Evolutionary conservation across 2,888 invertebrate species (phyloP), one percentile per base, ranked within the genome.

Genomic region (Crioceris asparagi): DNA sequence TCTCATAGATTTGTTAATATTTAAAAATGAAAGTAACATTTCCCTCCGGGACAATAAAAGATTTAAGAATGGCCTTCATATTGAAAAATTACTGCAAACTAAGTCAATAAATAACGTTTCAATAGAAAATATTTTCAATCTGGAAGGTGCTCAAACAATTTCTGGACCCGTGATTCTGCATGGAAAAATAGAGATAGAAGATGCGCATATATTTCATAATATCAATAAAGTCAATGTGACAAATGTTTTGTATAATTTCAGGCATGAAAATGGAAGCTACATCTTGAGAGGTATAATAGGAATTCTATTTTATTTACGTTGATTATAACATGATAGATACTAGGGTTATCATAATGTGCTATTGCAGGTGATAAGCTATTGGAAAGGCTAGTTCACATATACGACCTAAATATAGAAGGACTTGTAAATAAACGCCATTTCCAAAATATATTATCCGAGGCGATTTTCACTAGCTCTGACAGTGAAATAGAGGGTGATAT

Each of bases 1-100:
- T 8, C 55, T 67, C 11, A 40, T 67, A 0, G 44, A 59, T 1
- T 66, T 68, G 42, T 53, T 70, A 10, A 57, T 71, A 21, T 64
- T 61, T 39, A 62, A 56, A 45, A 54, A 58, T n/a, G 60, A 66
- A 40, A 45, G 52, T 10, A 44, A 54, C 21, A 36, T 62, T 5
- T 40, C 36, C 16, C 41, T 67, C 10, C 36, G 39, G 1, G 56
- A 55, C 3, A 30, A 38, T 3, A 62, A 63, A 52, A 44, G 42
- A 2, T 66, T 65, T 43, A 11, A 40, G 8, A 53, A 57, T n/a
- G 60, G 60, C 17, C 50, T 70, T 1, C 50, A 43, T 10, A 62
- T 66, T 5, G 40, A 51, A 5, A 53, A 57, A 35, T 30, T 61
- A 3, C 48, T 68, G 2, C 53, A 60, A 32, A 47, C 64, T 1